Base-by-base conservation (phyloP, 2,797 vertebrate genomes). In the Pangasius larnaudii region DNA sequence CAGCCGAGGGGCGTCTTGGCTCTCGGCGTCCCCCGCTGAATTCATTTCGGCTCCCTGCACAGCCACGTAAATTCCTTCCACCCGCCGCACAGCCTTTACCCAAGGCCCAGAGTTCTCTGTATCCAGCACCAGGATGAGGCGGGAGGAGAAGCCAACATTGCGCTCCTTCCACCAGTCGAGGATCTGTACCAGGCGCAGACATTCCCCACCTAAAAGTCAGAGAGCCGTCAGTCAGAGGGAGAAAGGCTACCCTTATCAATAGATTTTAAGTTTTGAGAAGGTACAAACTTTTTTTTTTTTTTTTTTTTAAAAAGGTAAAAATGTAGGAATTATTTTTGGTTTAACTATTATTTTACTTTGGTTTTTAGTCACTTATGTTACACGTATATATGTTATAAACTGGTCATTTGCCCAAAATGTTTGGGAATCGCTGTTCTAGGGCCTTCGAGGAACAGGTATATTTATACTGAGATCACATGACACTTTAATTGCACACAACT, bases 131-230 rank as follows among this genome's bases (percentile, higher is more conserved):
- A 99, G 93, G 90, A 99, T 98, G 87, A 99, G 97, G 0, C 98
- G 96, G n/a, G 98, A 98, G 92, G 96, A 97, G 81, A 97, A 97
- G 72, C 95, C 94, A 11, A 96, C 93, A 0, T 98, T 99, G 90
- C 97, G 98, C 93, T 99, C 98, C 94, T 96, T 96, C 98, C 98
- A 99, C 96, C 97, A 95, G 67, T 98, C 98, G 91, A 99, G 87
- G 83, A 99, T 91, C 0, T 97, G 97, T 88, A 95, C 95, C 84
- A 99, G 94, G 42, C 94, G 96, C 89, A 99, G 89, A 74, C 94
- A 95, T 89, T 98, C 98, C 0, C 97, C 97, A 88, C 98, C 98
- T 99, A 92, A 49, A 56, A 69, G 18, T 61, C 13, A 69, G 78
- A 39, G 5, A 80, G 24, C 27, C 2, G 61, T 61, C 58, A 84